These are phyloP conservation scores for Elymnias hypermnestra DNA, from an alignment of 1,140 invertebrate species.

Conservation along the genomic window DNA sequence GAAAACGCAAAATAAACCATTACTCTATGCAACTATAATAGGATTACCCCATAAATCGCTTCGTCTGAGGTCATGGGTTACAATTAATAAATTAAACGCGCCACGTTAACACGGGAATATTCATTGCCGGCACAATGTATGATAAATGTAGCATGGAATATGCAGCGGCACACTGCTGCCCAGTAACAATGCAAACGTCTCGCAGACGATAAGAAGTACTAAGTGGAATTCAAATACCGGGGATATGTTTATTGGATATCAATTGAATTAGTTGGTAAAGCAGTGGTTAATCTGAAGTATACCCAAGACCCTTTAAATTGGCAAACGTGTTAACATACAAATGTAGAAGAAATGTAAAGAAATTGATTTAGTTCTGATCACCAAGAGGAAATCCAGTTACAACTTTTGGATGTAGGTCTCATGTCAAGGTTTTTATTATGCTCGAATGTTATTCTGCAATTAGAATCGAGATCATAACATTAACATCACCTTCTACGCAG, in stretches of 20 bases:
- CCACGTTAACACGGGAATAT: constrained; percentile 51
- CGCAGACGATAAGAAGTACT: background rate
- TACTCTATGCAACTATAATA: constrained; percentile 3
- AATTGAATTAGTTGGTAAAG: too few relatives aligned
- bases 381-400: too few relatives aligned
- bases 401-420: too few relatives aligned
- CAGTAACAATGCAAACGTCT: background rate
- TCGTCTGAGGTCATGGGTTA: constrained; percentile 11
- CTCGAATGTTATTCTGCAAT: too few relatives aligned
- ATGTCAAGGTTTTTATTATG: too few relatives aligned
- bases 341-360: too few relatives aligned
- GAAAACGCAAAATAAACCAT: constrained; percentile 2
- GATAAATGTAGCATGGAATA: constrained; percentile 22
- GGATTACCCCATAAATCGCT: constrained; percentile 10
- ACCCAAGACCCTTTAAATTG: too few relatives aligned
- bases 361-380: too few relatives aligned
- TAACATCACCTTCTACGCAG: too few relatives aligned
- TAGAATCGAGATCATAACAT: too few relatives aligned
- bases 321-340: too few relatives aligned
- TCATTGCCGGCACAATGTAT: constrained; percentile 51
- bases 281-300: background rate
- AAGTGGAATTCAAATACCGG: background rate
- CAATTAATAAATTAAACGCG: constrained; percentile 29
- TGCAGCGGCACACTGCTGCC: constrained; percentile 20
- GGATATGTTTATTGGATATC: background rate